phyloP scores from a whole-genome alignment of 2,888 invertebrate species.

The Sarcophaga subvicina region DNA sequence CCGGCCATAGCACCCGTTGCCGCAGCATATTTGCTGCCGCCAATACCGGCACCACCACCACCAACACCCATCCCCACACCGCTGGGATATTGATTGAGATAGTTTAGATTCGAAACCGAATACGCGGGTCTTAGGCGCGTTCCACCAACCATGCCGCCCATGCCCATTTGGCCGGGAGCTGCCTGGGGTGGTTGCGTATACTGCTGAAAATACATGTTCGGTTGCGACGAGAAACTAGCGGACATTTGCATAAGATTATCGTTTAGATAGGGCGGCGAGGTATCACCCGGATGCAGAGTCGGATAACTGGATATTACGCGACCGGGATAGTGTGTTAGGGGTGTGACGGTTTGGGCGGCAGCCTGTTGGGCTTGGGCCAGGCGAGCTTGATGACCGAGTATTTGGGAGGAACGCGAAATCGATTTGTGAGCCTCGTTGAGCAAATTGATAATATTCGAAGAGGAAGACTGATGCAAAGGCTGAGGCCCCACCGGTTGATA shows the following conservation, averaged over 20 bases:
- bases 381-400: conserved; percentile 80
- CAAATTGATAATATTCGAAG: conserved; percentile 81
- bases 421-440: conserved; percentile 82
- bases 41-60: conserved; percentile 47
- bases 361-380: conserved; percentile 74
- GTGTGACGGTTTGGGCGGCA: conserved; percentile 75
- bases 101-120: conserved; percentile 80
- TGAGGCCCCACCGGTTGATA: conserved; percentile 74
- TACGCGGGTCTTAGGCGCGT: conserved; percentile 79
- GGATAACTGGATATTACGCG: conserved; percentile 81
- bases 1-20: conserved; percentile 67
- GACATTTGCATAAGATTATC: conserved; percentile 82
- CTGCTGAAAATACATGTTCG: conserved; percentile 81
- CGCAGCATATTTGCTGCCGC: conserved; percentile 68
- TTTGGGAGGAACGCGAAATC: conserved; percentile 82
- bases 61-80: conserved; percentile 66
- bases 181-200: conserved; percentile 73
- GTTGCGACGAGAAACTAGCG: conserved; percentile 81
- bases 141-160: conserved; percentile 72
- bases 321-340: conserved; percentile 77
- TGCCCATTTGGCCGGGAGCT: conserved; percentile 73
- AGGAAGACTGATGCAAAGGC: conserved; percentile 78
- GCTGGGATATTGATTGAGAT: conserved; percentile 75
- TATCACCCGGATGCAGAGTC: conserved; percentile 79
- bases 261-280: conserved; percentile 79